Conservation (phyloP, 1,140 invertebrate genomes). For the Drosophila willistoni region DNA sequence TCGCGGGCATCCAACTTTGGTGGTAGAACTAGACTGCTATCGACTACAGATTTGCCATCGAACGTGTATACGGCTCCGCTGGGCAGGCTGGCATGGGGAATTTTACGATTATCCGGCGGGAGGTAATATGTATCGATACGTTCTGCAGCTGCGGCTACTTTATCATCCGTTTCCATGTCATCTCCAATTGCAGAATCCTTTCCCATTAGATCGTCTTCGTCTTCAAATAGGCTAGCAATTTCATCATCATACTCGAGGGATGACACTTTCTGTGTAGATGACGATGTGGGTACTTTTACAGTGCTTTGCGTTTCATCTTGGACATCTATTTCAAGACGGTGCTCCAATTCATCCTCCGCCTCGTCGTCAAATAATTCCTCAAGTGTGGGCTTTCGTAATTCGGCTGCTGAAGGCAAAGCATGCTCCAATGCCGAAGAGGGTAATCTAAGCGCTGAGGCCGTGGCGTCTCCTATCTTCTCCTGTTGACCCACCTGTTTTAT, state of each 20-base stretch:
- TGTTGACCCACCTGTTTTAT: slow-evolving; percentile 75
- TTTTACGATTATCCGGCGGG: slow-evolving; percentile 85
- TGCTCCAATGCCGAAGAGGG: slow-evolving; percentile 61
- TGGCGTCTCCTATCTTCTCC: slow-evolving; percentile 50
- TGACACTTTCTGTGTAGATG: slow-evolving; percentile 4
- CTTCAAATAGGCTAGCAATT: slow-evolving; percentile 46
- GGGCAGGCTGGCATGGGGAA: slow-evolving; percentile 78
- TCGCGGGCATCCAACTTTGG: slow-evolving; percentile 84
- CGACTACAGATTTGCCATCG: slow-evolving; percentile 89
- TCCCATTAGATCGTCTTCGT: slow-evolving; percentile 44
- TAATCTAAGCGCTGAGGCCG: slow-evolving; percentile 50
- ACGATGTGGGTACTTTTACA: slow-evolving; percentile 1
- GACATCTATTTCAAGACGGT: slow-evolving; percentile 7
- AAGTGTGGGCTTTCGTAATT: slow-evolving; percentile 76
- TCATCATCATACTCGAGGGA: slow-evolving; percentile 32
- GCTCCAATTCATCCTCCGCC: slow-evolving; percentile 15
- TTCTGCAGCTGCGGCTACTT: slow-evolving; percentile 88
- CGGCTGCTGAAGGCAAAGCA: slow-evolving; percentile 45
- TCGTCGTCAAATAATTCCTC: slow-evolving; percentile 53
- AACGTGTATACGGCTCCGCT: slow-evolving; percentile 87
- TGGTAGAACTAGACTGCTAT: slow-evolving; percentile 85
- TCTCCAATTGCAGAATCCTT: slow-evolving; percentile 59
- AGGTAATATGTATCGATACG: slow-evolving; percentile 88
- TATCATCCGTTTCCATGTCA: slow-evolving; percentile 82
- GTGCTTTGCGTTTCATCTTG: slow-evolving; percentile 16